Base-by-base conservation (phyloP, 2,113 vertebrate genomes). In the Pleuronectes platessa region DNA sequence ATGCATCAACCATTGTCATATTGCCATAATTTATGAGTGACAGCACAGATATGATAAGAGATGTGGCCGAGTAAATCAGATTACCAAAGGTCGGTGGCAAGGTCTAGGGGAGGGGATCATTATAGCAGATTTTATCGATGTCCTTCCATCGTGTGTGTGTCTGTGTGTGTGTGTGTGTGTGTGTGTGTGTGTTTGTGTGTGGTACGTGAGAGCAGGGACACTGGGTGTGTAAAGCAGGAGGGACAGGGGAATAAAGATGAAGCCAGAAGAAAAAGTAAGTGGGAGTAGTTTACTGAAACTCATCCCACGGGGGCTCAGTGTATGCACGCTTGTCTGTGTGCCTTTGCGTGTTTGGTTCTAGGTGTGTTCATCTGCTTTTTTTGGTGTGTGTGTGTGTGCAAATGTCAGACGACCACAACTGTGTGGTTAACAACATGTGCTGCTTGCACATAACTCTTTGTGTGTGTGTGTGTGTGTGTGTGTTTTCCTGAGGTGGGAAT, bases 61-160 rank as follows among this genome's bases (percentile, higher is more conserved):
- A 90, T 91, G 81, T 83, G 81, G 68, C 70, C 68, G 76, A 77
- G 71, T 86, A 76, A 89, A 88, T 85, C 85, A 9, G 78, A 83
- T 83, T 82, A 71, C 70, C 76, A 90, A 67, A 91, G 89, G 92
- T 91, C 88, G 86, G 62, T 45, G 66, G 71, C 84, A 90, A 93
- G 91, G 88, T 89, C 85, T 73, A 27, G 54, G 80, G 87, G 74
- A 89, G 86, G 85, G 71, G 77, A 88, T 88, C 86, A 89, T 89
- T 87, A 83, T 74, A 54, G 63, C 61, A 90, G 76, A 89, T 89
- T 87, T 87, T 91, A 90, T 89, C 74, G 74, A 86, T 85, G 87
- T 87, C 88, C 88, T 91, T 92, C 88, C 87, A 58, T 79, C 42
- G 10, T 70, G 71, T 78, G 1, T 76, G 73, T 82, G 71, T 76